These are phyloP conservation scores for Dromius quadrimaculatus DNA, from an alignment of 2,888 invertebrate species.

Conservation along the genomic window DNA sequence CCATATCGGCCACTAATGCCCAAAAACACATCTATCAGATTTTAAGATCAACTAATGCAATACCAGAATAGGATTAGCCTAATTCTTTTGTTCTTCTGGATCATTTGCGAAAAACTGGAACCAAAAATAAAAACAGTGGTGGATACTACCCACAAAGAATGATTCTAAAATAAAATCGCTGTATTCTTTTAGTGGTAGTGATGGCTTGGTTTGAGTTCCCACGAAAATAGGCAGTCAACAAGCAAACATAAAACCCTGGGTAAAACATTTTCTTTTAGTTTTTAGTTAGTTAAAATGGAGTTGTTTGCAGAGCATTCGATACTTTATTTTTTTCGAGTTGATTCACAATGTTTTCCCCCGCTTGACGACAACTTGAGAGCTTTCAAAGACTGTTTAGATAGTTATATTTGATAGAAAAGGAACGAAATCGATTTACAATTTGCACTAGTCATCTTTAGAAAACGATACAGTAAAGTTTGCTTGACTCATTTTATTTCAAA, in stretches of 20 bases:
- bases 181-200: neutral
- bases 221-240: slow-evolving; percentile 32
- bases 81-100: slow-evolving; percentile 15
- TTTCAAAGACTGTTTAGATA: slow-evolving; percentile 36
- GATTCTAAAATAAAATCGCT: neutral
- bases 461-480: too few relatives aligned
- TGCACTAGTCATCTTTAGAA: too few relatives aligned
- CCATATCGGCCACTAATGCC: slow-evolving; percentile 1
- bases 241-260: slow-evolving; percentile 40
- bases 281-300: slow-evolving; percentile 42
- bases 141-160: neutral
- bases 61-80: slow-evolving; percentile 3
- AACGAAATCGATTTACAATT: slow-evolving; percentile 11
- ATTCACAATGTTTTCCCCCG: slow-evolving; percentile 47
- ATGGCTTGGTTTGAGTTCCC: slow-evolving; percentile 28
- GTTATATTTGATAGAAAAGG: slow-evolving; percentile 31
- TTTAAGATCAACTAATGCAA: neutral
- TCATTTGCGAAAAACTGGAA: slow-evolving; percentile 6
- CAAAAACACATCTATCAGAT: slow-evolving; percentile 1
- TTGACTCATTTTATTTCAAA: too few relatives aligned
- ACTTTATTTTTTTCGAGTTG: slow-evolving; percentile 49
- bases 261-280: slow-evolving; percentile 30
- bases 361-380: slow-evolving; percentile 22
- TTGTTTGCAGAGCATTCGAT: slow-evolving; percentile 50
- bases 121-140: neutral